Percentiles rank a stretch among this genome's conserved stretches.
Conservation (phyloP, 2,113 vertebrate genomes). For the Thomomys bottae region DNA sequence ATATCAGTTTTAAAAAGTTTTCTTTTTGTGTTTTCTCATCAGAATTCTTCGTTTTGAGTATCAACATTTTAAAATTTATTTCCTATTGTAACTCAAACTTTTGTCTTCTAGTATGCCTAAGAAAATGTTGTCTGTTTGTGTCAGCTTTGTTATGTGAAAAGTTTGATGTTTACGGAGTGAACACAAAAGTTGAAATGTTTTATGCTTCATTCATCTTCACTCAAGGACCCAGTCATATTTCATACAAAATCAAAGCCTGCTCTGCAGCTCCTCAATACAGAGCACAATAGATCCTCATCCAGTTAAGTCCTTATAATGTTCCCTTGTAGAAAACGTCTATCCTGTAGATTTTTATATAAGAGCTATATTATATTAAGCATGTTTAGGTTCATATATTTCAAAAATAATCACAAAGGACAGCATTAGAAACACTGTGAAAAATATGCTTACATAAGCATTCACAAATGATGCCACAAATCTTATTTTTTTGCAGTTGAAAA, state of each 20-base stretch:
- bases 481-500: not conserved
- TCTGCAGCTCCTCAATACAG: not conserved
- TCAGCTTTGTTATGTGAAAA: not conserved
- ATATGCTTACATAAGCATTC: not conserved
- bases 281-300: not conserved
- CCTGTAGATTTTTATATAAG: not conserved
- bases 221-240: not conserved
- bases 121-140: not conserved
- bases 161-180: not conserved
- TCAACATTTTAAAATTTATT: not conserved
- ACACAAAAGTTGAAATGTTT: not conserved
- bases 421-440: not conserved
- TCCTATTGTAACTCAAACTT: not conserved
- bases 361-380: not conserved
- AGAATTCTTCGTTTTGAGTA: not conserved
- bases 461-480: not conserved
- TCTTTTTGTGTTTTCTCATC: not conserved
- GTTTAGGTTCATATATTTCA: not conserved
- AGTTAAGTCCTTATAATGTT: not conserved
- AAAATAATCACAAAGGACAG: not conserved
- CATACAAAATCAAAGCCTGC: not conserved
- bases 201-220: not conserved
- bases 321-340: not conserved
- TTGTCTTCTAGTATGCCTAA: not conserved
- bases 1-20: not conserved